Conservation (phyloP, 2,888 invertebrate species). For the Cremastobaeus sp. region DNA sequence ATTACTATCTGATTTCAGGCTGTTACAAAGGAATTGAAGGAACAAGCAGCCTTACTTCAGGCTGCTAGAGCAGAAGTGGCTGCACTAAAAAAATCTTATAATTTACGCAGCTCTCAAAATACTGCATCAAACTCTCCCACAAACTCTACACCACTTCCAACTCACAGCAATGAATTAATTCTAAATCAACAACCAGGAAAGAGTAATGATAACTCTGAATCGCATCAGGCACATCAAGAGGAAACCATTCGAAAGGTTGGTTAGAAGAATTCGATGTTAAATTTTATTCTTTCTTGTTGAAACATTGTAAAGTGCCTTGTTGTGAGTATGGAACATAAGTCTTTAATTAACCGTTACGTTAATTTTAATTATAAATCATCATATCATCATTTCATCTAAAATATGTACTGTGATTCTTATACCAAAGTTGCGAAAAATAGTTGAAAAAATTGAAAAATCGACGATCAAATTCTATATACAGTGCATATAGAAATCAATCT, state of each 20-base stretch:
- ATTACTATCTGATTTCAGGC: slow-evolving; percentile 62
- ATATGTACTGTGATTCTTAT: no score
- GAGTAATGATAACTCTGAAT: slow-evolving; percentile 68
- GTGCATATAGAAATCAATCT: no score
- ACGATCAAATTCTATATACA: no score
- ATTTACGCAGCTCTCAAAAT: slow-evolving; percentile 54
- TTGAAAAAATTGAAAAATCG: no score
- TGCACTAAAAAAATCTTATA: slow-evolving; percentile 70
- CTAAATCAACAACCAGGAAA: slow-evolving; percentile 68
- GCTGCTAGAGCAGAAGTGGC: slow-evolving; percentile 72
- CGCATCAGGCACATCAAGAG: slow-evolving; percentile 82
- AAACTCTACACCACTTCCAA: slow-evolving; percentile 65
- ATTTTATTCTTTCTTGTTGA: slow-evolving; percentile 14
- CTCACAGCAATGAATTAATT: slow-evolving; percentile 50
- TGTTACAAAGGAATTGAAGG: slow-evolving; percentile 73
- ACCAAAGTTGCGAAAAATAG: no score
- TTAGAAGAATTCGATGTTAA: slow-evolving; percentile 12
- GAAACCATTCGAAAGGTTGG: slow-evolving; percentile 82
- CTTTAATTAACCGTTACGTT: no score
- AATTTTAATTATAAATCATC: no score
- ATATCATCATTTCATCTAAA: no score
- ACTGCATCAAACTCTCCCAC: slow-evolving; percentile 51
- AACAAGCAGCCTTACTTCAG: slow-evolving; percentile 72
- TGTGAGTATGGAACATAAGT: background rate
- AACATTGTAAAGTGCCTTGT: slow-evolving; percentile 18